These are phyloP conservation scores for Aeoliscus strigatus DNA, from an alignment of 2,797 vertebrate genomes.

Conservation along the genomic window DNA sequence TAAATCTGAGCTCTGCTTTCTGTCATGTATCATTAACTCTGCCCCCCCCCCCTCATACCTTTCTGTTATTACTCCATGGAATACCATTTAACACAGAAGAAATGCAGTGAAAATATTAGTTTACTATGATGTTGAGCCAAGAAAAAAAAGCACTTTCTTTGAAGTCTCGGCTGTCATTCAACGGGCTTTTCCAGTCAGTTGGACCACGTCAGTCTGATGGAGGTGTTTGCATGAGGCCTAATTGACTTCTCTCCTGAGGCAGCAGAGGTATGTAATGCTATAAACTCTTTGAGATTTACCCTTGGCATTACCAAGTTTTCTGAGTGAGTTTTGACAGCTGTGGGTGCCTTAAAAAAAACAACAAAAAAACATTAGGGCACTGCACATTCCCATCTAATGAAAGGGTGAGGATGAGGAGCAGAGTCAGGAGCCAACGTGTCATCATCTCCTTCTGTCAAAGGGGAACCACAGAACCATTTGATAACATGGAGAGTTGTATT, in stretches of 20 bases:
- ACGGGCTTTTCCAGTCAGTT: constrained; percentile 1
- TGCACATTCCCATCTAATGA: constrained; percentile 62
- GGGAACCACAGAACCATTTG: too few species aligned
- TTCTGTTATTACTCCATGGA: constrained; percentile 5
- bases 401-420: constrained; percentile 47
- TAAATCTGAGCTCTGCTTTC: constrained; percentile 9
- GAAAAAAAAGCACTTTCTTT: not conserved
- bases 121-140: constrained; percentile 5
- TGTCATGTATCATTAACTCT: too few species aligned
- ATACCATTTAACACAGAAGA: not conserved
- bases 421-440: constrained; percentile 39
- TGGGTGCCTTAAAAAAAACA: constrained; percentile 42
- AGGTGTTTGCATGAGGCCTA: too few species aligned
- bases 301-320: constrained; percentile 17
- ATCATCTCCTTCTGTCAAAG: too few species aligned
- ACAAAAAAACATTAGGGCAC: constrained; percentile 40
- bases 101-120: constrained; percentile 10
- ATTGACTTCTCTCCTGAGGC: constrained; percentile 3
- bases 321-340: constrained; percentile 36
- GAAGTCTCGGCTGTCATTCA: not conserved
- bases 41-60: too few species aligned
- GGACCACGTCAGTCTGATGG: not conserved
- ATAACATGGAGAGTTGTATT: too few species aligned
- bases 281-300: too few species aligned
- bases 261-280: too few species aligned